Conservation (phyloP, 2,113 vertebrate species). For the Porphyrio hochstetteri region DNA sequence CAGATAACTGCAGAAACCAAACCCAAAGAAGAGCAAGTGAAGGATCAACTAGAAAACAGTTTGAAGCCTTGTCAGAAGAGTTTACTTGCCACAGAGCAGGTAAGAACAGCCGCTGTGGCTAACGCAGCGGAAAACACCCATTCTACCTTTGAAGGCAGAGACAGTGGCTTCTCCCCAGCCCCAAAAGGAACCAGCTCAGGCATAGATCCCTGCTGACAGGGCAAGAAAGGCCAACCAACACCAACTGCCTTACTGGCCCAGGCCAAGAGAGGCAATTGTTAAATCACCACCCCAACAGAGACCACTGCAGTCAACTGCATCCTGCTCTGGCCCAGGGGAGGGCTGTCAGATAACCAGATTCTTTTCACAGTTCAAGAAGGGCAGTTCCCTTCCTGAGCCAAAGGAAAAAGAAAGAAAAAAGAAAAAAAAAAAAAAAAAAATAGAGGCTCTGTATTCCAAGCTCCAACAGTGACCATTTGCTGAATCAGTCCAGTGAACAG, state of each 20-base stretch:
- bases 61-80: conserved; percentile 35
- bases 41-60: conserved; percentile 10
- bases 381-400: conserved; percentile 21
- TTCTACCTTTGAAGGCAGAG: neutral
- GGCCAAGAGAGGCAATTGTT: neutral
- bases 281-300: neutral
- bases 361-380: conserved; percentile 18
- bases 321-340: conserved; percentile 8
- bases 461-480: neutral
- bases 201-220: conserved; percentile 1
- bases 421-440: neutral
- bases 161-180: neutral
- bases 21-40: neutral
- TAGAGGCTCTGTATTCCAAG: conserved; percentile 9
- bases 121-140: neutral
- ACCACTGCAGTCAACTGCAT: neutral
- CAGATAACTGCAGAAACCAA: conserved; percentile 23
- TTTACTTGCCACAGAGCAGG: neutral
- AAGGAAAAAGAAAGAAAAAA: neutral
- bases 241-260: neutral
- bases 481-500: neutral
- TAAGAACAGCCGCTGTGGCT: neutral
- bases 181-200: neutral
- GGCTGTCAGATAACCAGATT: neutral
- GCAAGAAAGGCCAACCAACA: conserved; percentile 26